A percentile compares a stretch with the other conserved stretches of the same genome.
Evolutionary conservation across 1,140 invertebrate genomes (phyloP).

Genomic region (Drosophila rufa): DNA sequence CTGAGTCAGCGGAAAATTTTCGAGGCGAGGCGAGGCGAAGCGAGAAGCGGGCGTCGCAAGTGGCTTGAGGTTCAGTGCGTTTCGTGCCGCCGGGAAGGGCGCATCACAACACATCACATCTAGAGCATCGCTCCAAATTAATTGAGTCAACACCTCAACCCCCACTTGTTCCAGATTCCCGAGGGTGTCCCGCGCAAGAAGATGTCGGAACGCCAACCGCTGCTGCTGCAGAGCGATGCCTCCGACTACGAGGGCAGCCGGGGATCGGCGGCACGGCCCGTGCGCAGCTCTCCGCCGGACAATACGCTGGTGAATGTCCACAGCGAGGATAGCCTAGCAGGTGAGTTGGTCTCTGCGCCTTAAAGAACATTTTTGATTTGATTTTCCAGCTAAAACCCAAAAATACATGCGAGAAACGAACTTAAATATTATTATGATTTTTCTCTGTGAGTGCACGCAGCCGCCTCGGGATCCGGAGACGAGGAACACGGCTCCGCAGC

Average conservation of each 20-base stretch:
- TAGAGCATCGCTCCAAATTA: constrained; percentile 2
- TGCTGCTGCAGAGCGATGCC: constrained; percentile 73
- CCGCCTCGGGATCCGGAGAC: constrained; percentile 53
- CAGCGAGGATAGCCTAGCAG: constrained; percentile 78
- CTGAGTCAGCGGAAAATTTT: constrained; percentile 71
- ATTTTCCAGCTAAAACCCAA: too few species aligned
- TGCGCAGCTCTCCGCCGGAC: constrained; percentile 85
- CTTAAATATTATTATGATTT: constrained; percentile 16
- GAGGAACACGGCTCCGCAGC: constrained; percentile 46
- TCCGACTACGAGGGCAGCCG: constrained; percentile 65
- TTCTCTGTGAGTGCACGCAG: constrained; percentile 63
- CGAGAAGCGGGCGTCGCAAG: constrained; percentile 50
- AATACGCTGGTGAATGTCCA: constrained; percentile 84
- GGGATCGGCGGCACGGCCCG: constrained; percentile 51
- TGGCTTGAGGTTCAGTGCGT: constrained; percentile 51
- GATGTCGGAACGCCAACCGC: constrained; percentile 86
- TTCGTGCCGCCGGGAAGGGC: constrained; percentile 35
- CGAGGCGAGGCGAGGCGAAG: constrained; percentile 31
- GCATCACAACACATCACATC: constrained; percentile 18
- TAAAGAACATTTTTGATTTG: too few species aligned
- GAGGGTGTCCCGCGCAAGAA: constrained; percentile 67
- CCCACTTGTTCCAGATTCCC: constrained; percentile 38
- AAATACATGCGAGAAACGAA: constrained; percentile 2
- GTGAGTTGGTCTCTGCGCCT: constrained; percentile 44
- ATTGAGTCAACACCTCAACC: neutral